Base-by-base conservation (phyloP, 2,113 vertebrate genomes). In the Solea senegalensis region DNA sequence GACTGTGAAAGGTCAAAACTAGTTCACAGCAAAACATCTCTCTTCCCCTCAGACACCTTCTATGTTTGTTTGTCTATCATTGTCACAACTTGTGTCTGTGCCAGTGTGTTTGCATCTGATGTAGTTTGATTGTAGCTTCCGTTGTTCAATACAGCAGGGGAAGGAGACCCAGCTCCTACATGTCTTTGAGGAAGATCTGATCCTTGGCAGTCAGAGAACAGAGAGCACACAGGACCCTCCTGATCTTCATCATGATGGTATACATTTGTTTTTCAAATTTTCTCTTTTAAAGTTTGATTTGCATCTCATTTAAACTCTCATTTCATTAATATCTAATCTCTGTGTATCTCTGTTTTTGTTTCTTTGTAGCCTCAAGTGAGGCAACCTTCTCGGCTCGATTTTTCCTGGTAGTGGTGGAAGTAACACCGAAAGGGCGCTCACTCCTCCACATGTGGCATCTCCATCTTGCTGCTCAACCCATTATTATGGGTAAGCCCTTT, bases 361-460 rank as follows among this genome's bases (percentile, higher is more conserved):
- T 39, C 39, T 46, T 0, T 0, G 44, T 60, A 94, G 90, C 65
- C 45, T 74, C 69, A 3, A 62, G 80, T 49, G 72, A 60, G 63
- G 51, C 83, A 2, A 43, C 92, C 63, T 99, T 97, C 91, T 96
- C 95, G 7, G 95, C 95, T 68, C 95, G 96, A 46, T 99, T 98
- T 88, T 99, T 97, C 88, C 92, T 99, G 76, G 95, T 99, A 86
- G 96, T 98, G 71, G 91, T 99, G 62, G 98, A 99, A 75, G 90
- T 91, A 53, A 92, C 92, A 3, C 89, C 92, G 63, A 89, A 89
- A 4, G 94, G 87, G 50, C 86, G 55, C 53, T 97, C 97, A 0
- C 54, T 97, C n/a, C 88, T 99, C 34, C 97, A 95, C 77, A 99
- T 99, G 97, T 99, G 97, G 98, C 95, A 96, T 87, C 94, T 99